Evolutionary conservation across 2,888 invertebrate genomes (phyloP), one percentile per base, ranked within the genome.

Genomic region (Eupithecia subumbrata): DNA sequence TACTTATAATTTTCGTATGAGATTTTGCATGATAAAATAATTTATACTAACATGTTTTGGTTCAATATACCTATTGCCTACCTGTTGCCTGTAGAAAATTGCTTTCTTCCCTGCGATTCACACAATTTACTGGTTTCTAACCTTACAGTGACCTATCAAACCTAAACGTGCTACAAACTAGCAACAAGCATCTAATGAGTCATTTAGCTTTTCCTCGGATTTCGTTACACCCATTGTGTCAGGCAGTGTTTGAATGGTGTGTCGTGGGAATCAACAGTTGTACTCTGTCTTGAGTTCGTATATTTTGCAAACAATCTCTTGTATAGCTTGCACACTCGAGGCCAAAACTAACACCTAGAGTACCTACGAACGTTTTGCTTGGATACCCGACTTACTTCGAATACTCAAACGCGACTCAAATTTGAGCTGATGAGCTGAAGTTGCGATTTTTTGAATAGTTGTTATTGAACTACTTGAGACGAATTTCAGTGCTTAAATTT

Each of bases 221-320:
- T 77, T 83, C 81, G 80, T 84, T 82, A 81, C 80, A 74, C 78
- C 78, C 78, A 79, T 81, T 80, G 80, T 79, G 80, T 80, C 79
- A 77, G 79, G 74, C 60, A 76, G 81, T 82, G 83, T 81, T 78
- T 84, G 84, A 84, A 85, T 84, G 84, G 82, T 76, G 76, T 37
- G 75, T 80, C 89, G 90, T 91, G 91, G 84, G 91, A 91, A 90
- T 84, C 76, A 81, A 82, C 83, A 85, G 79, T 78, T 76, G 45
- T 84, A 82, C 83, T 80, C 78, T 79, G 70, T 81, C 74, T 81
- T 80, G 30, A 76, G 83, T 83, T 85, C 84, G 84, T 85, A 87
- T 87, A 82, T 84, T 84, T 86, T 82, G 86, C 81, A 85, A 82
- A 84, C 82, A 76, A 56, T 72, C 25, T 67, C 45, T 45, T 72